Evolutionary conservation across 2,888 invertebrate genomes (phyloP).

Genomic region (Leucophenga maculata): DNA sequence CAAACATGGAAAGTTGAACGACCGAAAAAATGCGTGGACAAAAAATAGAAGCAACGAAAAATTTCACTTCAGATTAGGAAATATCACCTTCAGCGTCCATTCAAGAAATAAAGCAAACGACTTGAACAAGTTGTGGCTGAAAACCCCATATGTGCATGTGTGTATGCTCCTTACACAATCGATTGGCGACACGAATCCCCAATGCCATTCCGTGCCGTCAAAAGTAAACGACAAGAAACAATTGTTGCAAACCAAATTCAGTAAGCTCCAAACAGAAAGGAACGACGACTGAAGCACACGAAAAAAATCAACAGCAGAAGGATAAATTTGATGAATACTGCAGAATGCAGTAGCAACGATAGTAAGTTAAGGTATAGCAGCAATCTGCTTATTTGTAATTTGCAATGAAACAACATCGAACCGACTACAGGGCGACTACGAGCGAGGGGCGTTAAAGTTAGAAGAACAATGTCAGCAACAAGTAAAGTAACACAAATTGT

Average conservation of each 20-base stretch:
- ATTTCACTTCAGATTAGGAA: slow-evolving; percentile 71
- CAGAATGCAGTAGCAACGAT: slow-evolving; percentile 50
- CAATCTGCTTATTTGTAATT: slow-evolving; percentile 51
- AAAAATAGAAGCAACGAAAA: slow-evolving; percentile 64
- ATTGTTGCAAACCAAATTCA: slow-evolving; percentile 60
- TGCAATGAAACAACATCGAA: slow-evolving; percentile 50
- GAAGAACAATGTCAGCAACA: slow-evolving; percentile 32
- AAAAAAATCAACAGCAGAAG: too few relatives aligned
- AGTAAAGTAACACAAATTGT: slow-evolving; percentile 64
- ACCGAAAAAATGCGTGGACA: background rate
- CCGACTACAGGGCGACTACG: slow-evolving; percentile 42
- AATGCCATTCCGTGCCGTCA: slow-evolving; percentile 26
- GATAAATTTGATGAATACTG: background rate
- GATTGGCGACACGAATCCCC: slow-evolving; percentile 51
- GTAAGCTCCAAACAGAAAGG: slow-evolving; percentile 26
- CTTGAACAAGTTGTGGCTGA: slow-evolving; percentile 12
- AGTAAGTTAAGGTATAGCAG: slow-evolving; percentile 19
- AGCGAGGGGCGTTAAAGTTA: slow-evolving; percentile 29
- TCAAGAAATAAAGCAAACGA: slow-evolving; percentile 14
- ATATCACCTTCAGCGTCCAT: slow-evolving; percentile 61
- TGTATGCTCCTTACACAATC: slow-evolving; percentile 34
- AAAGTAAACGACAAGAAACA: slow-evolving; percentile 61
- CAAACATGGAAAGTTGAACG: too few relatives aligned
- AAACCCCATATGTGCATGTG: slow-evolving; percentile 17
- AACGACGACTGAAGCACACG: background rate